These are phyloP conservation scores for Serilophus lunatus DNA, from an alignment of 2,113 vertebrate genomes.

Conservation along the genomic window DNA sequence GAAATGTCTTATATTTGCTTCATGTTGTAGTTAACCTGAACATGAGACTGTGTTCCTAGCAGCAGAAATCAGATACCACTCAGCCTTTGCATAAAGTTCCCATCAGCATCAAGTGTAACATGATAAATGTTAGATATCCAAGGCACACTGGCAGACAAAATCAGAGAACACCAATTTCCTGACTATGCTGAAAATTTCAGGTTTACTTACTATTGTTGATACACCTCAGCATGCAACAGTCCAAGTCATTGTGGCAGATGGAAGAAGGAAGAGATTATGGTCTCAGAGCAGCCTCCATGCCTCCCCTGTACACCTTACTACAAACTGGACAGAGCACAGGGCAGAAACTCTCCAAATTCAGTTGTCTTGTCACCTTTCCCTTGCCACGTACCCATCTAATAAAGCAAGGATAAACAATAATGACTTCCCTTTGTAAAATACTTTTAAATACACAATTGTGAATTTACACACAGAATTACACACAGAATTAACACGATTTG, in stretches of 20 bases:
- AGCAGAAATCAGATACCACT: not conserved
- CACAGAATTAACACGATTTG: too few species aligned
- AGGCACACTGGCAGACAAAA: not conserved
- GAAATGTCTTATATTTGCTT: not conserved
- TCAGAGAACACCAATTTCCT: not conserved
- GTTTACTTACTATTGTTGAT: not conserved
- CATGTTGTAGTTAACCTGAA: not conserved
- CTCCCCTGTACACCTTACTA: not conserved
- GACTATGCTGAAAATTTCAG: not conserved
- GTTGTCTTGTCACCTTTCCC: not conserved
- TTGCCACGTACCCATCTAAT: not conserved
- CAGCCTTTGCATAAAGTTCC: not conserved
- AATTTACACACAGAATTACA: too few species aligned
- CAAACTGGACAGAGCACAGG: not conserved
- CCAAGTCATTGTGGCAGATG: not conserved
- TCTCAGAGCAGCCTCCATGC: not conserved
- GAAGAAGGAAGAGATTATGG: not conserved
- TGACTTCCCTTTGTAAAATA: not conserved
- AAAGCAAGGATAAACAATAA: not conserved
- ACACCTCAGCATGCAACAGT: not conserved
- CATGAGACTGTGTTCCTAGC: not conserved
- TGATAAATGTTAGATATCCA: accelerated
- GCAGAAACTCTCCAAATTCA: not conserved
- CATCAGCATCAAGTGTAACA: not conserved
- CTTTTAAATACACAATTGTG: not conserved